Evolutionary conservation across 2,113 vertebrate genomes (phyloP), one percentile per base, ranked within the genome.

Genomic region (Maccullochella peelii): DNA sequence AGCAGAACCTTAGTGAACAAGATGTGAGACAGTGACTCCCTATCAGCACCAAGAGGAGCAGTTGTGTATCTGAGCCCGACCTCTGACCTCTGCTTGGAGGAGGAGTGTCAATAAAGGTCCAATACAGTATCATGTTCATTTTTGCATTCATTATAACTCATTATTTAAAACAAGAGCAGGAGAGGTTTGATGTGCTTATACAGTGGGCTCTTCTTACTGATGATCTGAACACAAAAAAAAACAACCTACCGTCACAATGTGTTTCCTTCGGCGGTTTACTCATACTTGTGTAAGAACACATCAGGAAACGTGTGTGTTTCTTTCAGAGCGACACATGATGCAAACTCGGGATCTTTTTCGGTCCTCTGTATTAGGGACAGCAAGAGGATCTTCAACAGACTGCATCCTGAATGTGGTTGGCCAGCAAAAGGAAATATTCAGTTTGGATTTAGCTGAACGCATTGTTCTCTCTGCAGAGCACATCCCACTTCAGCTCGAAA

Each of bases 371-470:
- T 67, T 15, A 36, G 42, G 27, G 63, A 61, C 36, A 42, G 38
- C 14, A 33, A 63, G 25, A 61, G 23, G 27, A 73, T 66, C 59
- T 55, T 50, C 52, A 61, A 6, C 72, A 66, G 59, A 30, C 70
- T 67, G 36, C 54, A 15, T 79, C 61, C 67, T 63, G 44, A 62
- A 59, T 30, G 58, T 27, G n/a, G 18, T 47, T 42, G 18, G 54
- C 79, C 52, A 71, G 76, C 18, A 58, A 73, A 14, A 71, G 36
- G 67, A 86, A 89, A 73, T 50, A 52, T 79, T 86, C 30, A 3
- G 61, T 83, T 78, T 88, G 73, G 40, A 70, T 80, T 84, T 20
- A 68, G 40, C 68, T 71, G 71, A 81, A 79, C 68, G 73, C 70
- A 44, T 71, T 84, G 66, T 79, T 81, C 79, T 58, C 6, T 55